Conservation (phyloP, 2,797 vertebrate genomes). For the Diglossa cyanea region DNA sequence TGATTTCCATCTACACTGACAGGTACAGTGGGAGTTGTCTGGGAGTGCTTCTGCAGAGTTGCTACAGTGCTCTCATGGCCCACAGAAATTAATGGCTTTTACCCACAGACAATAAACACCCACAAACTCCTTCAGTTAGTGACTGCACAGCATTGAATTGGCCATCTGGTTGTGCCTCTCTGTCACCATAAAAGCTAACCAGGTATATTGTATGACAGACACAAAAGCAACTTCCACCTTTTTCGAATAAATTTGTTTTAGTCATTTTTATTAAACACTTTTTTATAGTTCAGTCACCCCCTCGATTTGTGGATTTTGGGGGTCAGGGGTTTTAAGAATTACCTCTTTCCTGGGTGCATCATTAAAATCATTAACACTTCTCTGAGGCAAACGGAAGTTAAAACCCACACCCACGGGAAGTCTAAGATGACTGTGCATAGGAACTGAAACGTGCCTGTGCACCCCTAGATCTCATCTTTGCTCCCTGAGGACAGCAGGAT, state of each 20-base stretch:
- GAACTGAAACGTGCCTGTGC: neutral
- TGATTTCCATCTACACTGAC: neutral
- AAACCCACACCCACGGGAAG: rapidly evolving
- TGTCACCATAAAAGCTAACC: neutral
- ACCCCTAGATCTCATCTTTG: neutral
- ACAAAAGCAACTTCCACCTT: neutral
- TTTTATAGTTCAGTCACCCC: neutral
- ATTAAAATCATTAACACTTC: neutral
- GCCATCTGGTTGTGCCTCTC: neutral
- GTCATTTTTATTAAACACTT: neutral
- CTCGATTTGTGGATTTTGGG: neutral
- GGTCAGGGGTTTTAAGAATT: rapidly evolving
- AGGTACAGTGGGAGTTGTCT: neutral
- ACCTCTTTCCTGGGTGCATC: neutral
- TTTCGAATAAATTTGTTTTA: neutral
- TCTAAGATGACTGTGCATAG: neutral
- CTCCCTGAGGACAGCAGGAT: neutral
- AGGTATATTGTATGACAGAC: neutral
- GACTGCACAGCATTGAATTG: neutral
- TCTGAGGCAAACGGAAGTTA: neutral
- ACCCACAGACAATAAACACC: neutral
- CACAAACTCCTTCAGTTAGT: neutral
- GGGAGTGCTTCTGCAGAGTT: neutral
- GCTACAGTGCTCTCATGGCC: neutral
- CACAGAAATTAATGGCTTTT: neutral